Conservation (phyloP, 1,140 invertebrate species). For the Cotesia vestalis region DNA sequence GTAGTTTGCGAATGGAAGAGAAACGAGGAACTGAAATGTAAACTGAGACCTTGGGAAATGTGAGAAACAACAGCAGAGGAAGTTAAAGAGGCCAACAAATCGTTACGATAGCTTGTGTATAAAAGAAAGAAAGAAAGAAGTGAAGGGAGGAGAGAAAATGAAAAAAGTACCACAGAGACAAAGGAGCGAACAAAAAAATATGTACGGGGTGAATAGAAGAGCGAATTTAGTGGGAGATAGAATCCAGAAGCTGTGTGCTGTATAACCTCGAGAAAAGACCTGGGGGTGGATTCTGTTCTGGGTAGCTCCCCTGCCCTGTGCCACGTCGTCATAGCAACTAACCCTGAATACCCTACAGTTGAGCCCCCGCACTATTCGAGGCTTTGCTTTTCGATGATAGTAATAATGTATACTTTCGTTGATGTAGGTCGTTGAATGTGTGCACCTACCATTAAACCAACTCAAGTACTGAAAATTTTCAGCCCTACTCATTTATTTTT, state of each 20-base stretch:
- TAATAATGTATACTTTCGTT: constrained; percentile 56
- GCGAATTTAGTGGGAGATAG: neutral
- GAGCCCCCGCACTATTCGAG: constrained; percentile 45
- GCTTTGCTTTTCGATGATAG: constrained; percentile 58
- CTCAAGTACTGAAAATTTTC: constrained; percentile 13
- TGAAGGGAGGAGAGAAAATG: neutral
- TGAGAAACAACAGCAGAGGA: constrained; percentile 27
- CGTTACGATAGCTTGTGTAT: constrained; percentile 23
- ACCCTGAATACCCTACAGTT: constrained; percentile 53
- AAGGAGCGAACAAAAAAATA: constrained; percentile 13
- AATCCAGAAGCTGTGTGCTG: neutral
- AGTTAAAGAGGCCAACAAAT: constrained; percentile 40
- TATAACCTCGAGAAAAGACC: constrained; percentile 26
- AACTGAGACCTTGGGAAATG: constrained; percentile 40
- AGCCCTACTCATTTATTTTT: constrained; percentile 2
- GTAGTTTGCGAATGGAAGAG: neutral
- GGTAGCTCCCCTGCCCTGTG: constrained; percentile 14
- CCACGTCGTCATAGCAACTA: constrained; percentile 52
- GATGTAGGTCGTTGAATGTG: constrained; percentile 54
- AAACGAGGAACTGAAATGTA: constrained; percentile 11
- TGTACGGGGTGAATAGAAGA: constrained; percentile 22
- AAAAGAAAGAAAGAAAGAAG: constrained; percentile 26
- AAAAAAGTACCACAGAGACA: too few relatives aligned
- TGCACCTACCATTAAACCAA: constrained; percentile 6
- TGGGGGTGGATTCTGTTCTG: constrained; percentile 29